phyloP scores from a whole-genome alignment of 2,888 invertebrate species.

The Drosophila monieri region DNA sequence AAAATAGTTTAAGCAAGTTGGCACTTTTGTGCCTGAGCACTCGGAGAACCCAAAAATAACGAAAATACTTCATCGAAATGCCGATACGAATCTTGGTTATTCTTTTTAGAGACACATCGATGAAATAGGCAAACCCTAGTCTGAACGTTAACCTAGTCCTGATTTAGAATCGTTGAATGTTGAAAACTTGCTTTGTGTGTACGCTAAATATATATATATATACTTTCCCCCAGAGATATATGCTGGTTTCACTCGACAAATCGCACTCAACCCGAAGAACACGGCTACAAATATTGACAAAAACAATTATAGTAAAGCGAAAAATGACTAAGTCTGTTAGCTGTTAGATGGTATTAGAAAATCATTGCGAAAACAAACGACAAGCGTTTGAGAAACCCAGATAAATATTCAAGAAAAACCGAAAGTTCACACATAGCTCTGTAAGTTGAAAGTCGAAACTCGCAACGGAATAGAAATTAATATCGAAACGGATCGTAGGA shows the following conservation, averaged over 20 bases:
- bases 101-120: conserved; percentile 19
- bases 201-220: conserved; percentile 1
- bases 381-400: conserved; percentile 42
- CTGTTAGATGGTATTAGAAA: conserved; percentile 63
- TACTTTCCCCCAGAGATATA: conserved; percentile 14
- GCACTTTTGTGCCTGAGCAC: conserved; percentile 37
- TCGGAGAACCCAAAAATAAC: conserved; percentile 30
- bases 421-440: conserved; percentile 11
- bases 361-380: conserved; percentile 53
- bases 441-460: conserved; percentile 19
- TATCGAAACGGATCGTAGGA: conserved; percentile 39
- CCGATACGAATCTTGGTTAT: conserved; percentile 21
- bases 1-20: conserved; percentile 48
- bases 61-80: conserved; percentile 68
- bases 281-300: conserved; percentile 15
- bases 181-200: conserved; percentile 9
- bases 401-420: conserved; percentile 8
- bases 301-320: conserved; percentile 12
- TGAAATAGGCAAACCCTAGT: conserved; percentile 56
- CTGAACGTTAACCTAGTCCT: conserved; percentile 55
- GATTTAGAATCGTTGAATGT: conserved; percentile 15
- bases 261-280: conserved; percentile 26
- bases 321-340: conserved; percentile 74
- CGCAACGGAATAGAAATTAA: conserved; percentile 29
- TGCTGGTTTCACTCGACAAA: conserved; percentile 67